Base-by-base conservation (phyloP, 2,888 invertebrate species). In the Drosophila ustulata region DNA sequence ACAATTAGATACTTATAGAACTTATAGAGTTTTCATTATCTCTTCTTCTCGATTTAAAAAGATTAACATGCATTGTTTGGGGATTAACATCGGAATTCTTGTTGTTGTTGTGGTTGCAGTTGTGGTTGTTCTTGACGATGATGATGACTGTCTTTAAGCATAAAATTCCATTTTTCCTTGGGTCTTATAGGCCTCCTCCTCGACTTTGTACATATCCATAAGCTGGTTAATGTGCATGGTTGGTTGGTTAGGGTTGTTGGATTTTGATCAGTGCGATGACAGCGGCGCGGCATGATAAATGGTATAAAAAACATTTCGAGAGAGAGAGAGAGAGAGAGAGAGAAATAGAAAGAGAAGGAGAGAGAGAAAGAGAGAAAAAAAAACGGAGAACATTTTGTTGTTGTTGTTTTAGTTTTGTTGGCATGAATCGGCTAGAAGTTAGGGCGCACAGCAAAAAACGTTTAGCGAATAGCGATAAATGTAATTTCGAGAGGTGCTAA, bases 121-220 rank as follows among this genome's bases (percentile, higher is more conserved):
- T 53, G 41, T 59, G 66, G 25, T 49, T 56, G 41, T 69, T 69
- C 50, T 25, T 66, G 58, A 41, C 52, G 49, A 52, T 66, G 25
- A 41, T 45, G 45, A 25, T 45, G 23, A 39, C 4, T 26, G 9
- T 26, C 26, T 52, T 72, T 95, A 98, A 93, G 96, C 97, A 93
- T 97, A 97, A 93, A 97, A 97, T 93, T 98, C 97, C 85, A 95
- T 95, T 93, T 97, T 97, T 91, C 96, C 96, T 89, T 96, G 96
- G 94, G 97, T 94, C 90, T 97, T 96, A 93, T 96, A 97, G 91
- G 98, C 97, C 80, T 96, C 94, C 92, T 97, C 97, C 93, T 97
- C 97, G 93, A 97, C 97, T 93, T 97, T 97, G 94, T 97, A 97
- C 95, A 97, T 96, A 92, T 98, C 97, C 92, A 98, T 96, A 90